These are phyloP conservation scores for Myotis findleyi DNA, from an alignment of 2,797 vertebrate genomes.

Conservation along the genomic window DNA sequence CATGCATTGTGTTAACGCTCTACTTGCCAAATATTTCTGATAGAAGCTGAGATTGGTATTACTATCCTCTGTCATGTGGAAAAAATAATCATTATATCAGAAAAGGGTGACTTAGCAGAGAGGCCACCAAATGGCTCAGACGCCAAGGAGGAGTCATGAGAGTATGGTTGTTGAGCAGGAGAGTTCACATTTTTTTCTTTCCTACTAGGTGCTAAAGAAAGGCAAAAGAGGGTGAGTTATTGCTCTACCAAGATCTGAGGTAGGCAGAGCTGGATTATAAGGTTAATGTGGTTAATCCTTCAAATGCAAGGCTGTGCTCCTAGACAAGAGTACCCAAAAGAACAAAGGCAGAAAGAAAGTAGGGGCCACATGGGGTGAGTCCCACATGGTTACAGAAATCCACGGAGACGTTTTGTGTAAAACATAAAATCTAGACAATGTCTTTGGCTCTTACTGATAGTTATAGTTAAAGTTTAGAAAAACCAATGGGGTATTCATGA, in stretches of 20 bases:
- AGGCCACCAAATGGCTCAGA: not conserved
- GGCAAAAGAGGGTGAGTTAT: not conserved
- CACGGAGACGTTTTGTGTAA: not conserved
- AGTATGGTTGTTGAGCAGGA: not conserved
- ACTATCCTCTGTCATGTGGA: not conserved
- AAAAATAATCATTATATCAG: not conserved
- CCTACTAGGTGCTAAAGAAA: not conserved
- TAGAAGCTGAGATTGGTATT: not conserved
- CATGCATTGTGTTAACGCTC: not conserved
- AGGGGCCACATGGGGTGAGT: not conserved
- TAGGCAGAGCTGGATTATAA: not conserved
- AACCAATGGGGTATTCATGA: not conserved
- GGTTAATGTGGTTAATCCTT: not conserved
- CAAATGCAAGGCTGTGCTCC: not conserved
- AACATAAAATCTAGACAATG: not conserved
- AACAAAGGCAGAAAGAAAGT: not conserved
- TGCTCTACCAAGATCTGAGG: not conserved
- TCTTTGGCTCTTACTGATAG: not conserved
- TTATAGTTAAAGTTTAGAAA: not conserved
- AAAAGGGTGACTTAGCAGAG: not conserved
- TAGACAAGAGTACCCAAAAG: not conserved
- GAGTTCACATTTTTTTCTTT: not conserved
- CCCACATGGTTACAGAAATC: not conserved
- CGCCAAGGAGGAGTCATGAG: not conserved
- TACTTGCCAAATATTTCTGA: not conserved